Base-by-base conservation (phyloP, 53 echinoderm and acorn worm genomes). In the Luidia sarsii region DNA sequence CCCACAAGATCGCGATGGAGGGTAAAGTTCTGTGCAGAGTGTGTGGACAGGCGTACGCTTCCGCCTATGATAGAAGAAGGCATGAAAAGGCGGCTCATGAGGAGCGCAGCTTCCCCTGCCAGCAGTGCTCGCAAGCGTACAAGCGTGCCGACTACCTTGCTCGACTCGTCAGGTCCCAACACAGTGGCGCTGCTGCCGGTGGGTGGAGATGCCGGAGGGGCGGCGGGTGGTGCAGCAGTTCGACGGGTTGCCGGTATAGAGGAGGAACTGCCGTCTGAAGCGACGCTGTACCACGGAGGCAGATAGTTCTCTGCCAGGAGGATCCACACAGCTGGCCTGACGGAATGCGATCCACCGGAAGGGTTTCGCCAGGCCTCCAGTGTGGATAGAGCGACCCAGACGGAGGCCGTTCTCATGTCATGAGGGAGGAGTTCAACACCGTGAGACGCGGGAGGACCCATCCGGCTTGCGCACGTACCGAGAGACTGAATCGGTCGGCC, bases 391-490 rank as follows among this genome's bases (percentile, higher is more conserved):
- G 48, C 43, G 1, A 7, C 31, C 2, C 68, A 68, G 27, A 68
- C 68, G 4, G 48, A 48, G 11, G 43, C 48, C 2, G 68, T 68
- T 2, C 48, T 68, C 2, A n/a, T n/a, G n/a, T n/a, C n/a, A 68
- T 68, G 68, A 46, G 19, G 14, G 68, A 68, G 6, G 68, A 68
- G 30, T 68, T 68, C 50, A 45, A 24, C 3, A 68, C 50, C 2
- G 31, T 29, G 24, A n/a, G n/a, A n/a, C n/a, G n/a, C n/a, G n/a
- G 46, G 39, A 39, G 4, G 39, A 39, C 33, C 41, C 39, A 25
- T 37, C n/a, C 41, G 67, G 8, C 67, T 11, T 18, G 9, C 39
- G 3, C 24, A 35, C 39, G 2, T 20, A 5, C 67, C n/a, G 25
- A 23, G 67, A 67, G 20, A 67, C 67, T 20, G 67, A 43, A 46